Evolutionary conservation across 2,888 invertebrate genomes (phyloP), one percentile per base, ranked within the genome.

Genomic region (Tenthredo mesomela): DNA sequence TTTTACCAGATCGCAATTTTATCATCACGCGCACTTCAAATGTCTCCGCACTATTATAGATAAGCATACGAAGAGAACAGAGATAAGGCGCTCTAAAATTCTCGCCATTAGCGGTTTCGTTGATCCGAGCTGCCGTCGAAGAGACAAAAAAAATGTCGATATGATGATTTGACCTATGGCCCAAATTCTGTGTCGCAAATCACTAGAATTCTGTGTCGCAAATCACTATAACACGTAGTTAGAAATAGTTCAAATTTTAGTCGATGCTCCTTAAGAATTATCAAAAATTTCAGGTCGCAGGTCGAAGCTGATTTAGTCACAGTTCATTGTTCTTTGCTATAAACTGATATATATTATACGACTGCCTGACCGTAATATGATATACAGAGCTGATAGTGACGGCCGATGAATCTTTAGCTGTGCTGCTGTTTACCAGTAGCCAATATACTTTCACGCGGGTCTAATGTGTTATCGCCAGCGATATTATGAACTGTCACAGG

Each of bases 281-380:
- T 70, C 18, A 40, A 15, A 33, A 71, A 71, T 71, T 29, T 25
- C 15, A n/a, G 9, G 6, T 25, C 21, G n/a, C n/a, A 7, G 61
- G n/a, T 61, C n/a, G 10, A 61, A 25, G 2, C 25, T 12, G 12
- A 12, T 6, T 6, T 7, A 71, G n/a, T 37, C 37, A 70, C 70
- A 70, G 37, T 75, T 75, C 2, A 75, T 75, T 50, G 75, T 47
- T 75, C 50, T 18, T 71, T 15, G 18, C 33, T 70, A 18, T 70
- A 18, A 70, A 2, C 25, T 15, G 50, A 75, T 25, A 47, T 25
- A 21, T n/a, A n/a, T 6, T 21, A 43, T 25, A 21, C 15, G 18
- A 37, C 33, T 15, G 9, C 9, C 70, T n/a, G 70, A 47, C 47
- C 15, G 15, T 47, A 47, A 47, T 47, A 47, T 47, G 47, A 70